A percentile compares a stretch with the other conserved stretches of the same genome.
These are phyloP conservation scores for Etia nguti DNA, from an alignment of 2,113 vertebrate species.

Conservation along the genomic window DNA sequence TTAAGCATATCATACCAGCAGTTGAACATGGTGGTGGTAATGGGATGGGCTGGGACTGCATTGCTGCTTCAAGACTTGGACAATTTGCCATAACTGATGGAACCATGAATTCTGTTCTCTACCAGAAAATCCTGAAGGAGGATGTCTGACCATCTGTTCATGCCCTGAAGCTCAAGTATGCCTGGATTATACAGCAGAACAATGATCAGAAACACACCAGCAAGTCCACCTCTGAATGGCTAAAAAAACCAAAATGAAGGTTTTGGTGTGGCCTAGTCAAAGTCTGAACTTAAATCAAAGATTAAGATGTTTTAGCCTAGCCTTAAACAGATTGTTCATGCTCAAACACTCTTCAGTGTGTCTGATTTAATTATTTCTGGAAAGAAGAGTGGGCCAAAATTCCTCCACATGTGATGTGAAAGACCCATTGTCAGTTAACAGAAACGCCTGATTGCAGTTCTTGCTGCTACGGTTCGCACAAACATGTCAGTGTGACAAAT, in stretches of 20 bases:
- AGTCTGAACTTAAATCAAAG: not conserved
- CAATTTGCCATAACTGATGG: not conserved
- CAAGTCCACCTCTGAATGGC: not conserved
- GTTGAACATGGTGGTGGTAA: not conserved
- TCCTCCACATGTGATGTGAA: not conserved
- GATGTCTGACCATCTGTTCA: not conserved
- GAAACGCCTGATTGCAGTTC: not conserved
- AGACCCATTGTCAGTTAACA: not conserved
- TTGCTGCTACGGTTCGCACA: not conserved
- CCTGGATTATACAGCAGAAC: not conserved
- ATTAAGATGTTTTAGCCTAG: not conserved
- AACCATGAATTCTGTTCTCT: not conserved
- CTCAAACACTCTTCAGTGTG: not conserved
- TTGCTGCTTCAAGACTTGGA: not conserved
- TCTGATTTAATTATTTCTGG: not conserved
- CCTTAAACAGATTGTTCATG: not conserved
- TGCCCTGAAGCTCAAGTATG: not conserved
- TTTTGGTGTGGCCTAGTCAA: not conserved
- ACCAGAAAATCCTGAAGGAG: not conserved
- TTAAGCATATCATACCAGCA: not conserved
- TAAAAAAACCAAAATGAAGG: not conserved
- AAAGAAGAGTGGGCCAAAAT: not conserved
- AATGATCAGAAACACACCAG: not conserved
- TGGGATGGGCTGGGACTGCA: not conserved
- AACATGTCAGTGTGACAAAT: not conserved